phyloP scores from a whole-genome alignment of 2,113 vertebrate genomes.

The Corythornis vintsioides region DNA sequence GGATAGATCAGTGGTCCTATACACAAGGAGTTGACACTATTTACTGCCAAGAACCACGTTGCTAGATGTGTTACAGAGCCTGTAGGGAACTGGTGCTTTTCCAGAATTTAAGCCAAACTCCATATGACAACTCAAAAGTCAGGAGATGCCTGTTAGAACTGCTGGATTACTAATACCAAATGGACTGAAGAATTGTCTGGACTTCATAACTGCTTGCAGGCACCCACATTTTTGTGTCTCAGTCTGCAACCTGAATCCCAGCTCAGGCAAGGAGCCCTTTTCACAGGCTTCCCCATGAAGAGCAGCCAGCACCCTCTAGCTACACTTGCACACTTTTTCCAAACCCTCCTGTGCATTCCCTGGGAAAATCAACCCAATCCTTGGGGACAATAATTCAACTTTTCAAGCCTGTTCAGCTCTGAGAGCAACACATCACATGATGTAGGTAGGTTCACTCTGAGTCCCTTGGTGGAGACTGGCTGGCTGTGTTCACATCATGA shows the following conservation, averaged over 20 bases:
- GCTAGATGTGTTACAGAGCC: background rate
- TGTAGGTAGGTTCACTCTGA: accelerated
- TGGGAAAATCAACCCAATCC: background rate
- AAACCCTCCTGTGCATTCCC: background rate
- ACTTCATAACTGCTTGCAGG: background rate
- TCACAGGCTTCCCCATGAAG: background rate
- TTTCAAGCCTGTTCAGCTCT: background rate
- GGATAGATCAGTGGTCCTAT: background rate
- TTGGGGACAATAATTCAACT: accelerated
- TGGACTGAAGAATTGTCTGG: background rate
- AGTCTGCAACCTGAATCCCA: background rate
- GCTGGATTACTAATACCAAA: background rate
- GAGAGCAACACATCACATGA: background rate
- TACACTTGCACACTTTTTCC: accelerated
- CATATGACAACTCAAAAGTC: background rate
- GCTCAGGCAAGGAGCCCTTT: background rate
- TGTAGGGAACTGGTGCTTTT: background rate
- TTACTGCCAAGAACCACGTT: background rate
- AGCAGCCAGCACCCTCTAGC: background rate
- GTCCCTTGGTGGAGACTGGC: background rate
- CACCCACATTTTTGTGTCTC: background rate
- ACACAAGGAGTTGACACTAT: background rate
- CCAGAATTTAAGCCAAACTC: background rate
- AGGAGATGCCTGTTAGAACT: background rate
- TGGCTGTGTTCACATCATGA: background rate